These are phyloP conservation scores for Tachycineta bicolor DNA, from an alignment of 2,113 vertebrate species.

Conservation along the genomic window DNA sequence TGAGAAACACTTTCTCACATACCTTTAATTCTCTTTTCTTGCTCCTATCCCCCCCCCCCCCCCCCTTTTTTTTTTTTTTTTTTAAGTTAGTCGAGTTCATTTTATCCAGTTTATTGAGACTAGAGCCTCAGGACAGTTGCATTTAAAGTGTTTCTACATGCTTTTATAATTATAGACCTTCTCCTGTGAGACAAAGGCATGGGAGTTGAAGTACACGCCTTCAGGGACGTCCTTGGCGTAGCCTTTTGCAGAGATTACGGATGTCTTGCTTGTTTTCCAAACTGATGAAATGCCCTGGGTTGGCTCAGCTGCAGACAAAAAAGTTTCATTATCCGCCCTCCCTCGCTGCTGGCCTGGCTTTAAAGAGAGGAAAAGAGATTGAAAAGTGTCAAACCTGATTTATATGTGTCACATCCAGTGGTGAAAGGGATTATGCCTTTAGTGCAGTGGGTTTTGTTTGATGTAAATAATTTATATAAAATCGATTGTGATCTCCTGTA, in stretches of 20 bases:
- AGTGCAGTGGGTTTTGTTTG: not conserved
- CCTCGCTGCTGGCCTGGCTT: not conserved
- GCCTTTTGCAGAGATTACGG: not conserved
- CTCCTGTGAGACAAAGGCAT: not conserved
- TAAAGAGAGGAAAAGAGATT: not conserved
- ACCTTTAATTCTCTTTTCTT: slow-evolving; percentile 41
- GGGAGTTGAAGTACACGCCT: not conserved
- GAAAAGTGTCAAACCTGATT: not conserved
- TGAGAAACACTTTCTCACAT: slow-evolving; percentile 77
- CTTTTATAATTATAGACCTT: slow-evolving; percentile 56
- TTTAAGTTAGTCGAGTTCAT: slow-evolving; percentile 29
- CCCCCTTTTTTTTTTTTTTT: not conserved
- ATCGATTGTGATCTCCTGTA: not conserved
- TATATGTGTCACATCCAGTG: not conserved
- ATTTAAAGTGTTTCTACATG: slow-evolving; percentile 44
- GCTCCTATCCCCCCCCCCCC: too few species aligned
- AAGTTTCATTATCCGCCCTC: not conserved
- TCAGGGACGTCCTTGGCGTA: not conserved
- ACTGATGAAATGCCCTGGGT: not conserved
- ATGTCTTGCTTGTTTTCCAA: not conserved
- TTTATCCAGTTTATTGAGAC: slow-evolving; percentile 4
- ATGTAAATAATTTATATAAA: not conserved
- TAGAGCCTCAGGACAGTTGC: slow-evolving; percentile 32
- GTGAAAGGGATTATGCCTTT: not conserved
- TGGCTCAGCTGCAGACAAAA: not conserved